Base-by-base conservation (phyloP, 2,888 invertebrate genomes). In the Acrocyrtus sp. region DNA sequence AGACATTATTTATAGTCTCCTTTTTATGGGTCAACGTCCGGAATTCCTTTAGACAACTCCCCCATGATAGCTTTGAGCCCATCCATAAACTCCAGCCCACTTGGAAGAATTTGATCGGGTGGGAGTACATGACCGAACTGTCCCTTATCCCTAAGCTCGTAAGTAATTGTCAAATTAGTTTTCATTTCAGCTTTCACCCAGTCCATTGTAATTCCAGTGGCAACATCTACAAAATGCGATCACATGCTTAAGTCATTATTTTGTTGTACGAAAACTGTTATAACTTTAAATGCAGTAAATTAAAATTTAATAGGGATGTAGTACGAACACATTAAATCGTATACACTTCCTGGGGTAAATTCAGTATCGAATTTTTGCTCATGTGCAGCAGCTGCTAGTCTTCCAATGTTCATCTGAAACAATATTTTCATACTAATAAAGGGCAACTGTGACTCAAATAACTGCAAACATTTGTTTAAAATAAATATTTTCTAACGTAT, bases 171-270 rank as follows among this genome's bases (percentile, higher is more conserved):
- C 17, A 92, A 86, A 1, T 90, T 90, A 0, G 89, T 88, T 48
- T 89, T 88, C 58, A 87, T 88, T 0, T 85, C 87, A 6, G 88
- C 90, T 81, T 92, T 91, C 0, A 89, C 91, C 91, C 92, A 95
- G 82, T 95, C 95, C 75, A 89, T 86, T 5, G n/a, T 50, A 51
- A 43, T n/a, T n/a, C n/a, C 93, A 8, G 89, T 88, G 0, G 90
- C 89, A 0, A 87, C 85, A 83, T 90, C 91, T 91, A 82, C 4
- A 54, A 51, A 43, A n/a, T n/a, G n/a, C n/a, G n/a, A n/a, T n/a
- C n/a, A n/a, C n/a, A n/a, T n/a, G n/a, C n/a, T n/a, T n/a, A n/a
- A n/a, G n/a, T n/a, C n/a, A n/a, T n/a, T n/a, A n/a, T n/a, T 6
- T 2, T 45, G 29, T 1, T 15, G 2, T 15, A 17, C 12, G 12